These are phyloP conservation scores for Adelognathus sp. DNA, from an alignment of 2,888 invertebrate genomes.

Conservation along the genomic window DNA sequence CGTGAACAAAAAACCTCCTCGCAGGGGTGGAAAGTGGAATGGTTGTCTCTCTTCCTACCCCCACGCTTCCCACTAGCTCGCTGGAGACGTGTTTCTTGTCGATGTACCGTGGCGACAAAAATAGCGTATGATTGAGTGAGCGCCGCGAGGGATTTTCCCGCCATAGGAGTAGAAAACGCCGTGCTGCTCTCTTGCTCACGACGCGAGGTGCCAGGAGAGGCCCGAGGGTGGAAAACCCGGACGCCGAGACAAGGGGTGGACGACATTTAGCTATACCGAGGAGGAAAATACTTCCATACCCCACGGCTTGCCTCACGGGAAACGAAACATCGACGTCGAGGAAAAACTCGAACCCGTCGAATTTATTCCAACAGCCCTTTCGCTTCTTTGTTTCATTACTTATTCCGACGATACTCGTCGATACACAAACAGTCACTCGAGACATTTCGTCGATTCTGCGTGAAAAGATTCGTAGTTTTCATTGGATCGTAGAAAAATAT, in stretches of 20 bases:
- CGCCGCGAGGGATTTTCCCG: slow-evolving; percentile 77
- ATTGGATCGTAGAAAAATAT: too few relatives aligned
- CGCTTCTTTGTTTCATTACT: slow-evolving; percentile 6
- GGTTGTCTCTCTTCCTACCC: slow-evolving; percentile 22
- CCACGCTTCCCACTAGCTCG: slow-evolving; percentile 32
- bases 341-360: slow-evolving; percentile 59
- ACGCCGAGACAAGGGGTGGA: slow-evolving; percentile 58
- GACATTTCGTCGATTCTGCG: slow-evolving; percentile 11
- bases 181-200: slow-evolving; percentile 9
- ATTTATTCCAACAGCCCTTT: slow-evolving; percentile 25
- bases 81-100: slow-evolving; percentile 64
- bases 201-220: slow-evolving; percentile 16
- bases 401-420: background rate
- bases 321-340: slow-evolving; percentile 53
- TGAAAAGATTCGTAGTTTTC: background rate
- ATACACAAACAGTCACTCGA: slow-evolving; percentile 21
- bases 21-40: slow-evolving; percentile 11
- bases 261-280: slow-evolving; percentile 67
- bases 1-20: slow-evolving; percentile 15
- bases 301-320: slow-evolving; percentile 59
- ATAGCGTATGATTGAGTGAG: slow-evolving; percentile 79
- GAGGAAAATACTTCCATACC: slow-evolving; percentile 54
- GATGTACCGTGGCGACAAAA: slow-evolving; percentile 72
- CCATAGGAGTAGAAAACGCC: slow-evolving; percentile 45
- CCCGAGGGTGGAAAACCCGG: slow-evolving; percentile 16